Conservation (phyloP, 2,888 invertebrate genomes). For the Pecten maximus region DNA sequence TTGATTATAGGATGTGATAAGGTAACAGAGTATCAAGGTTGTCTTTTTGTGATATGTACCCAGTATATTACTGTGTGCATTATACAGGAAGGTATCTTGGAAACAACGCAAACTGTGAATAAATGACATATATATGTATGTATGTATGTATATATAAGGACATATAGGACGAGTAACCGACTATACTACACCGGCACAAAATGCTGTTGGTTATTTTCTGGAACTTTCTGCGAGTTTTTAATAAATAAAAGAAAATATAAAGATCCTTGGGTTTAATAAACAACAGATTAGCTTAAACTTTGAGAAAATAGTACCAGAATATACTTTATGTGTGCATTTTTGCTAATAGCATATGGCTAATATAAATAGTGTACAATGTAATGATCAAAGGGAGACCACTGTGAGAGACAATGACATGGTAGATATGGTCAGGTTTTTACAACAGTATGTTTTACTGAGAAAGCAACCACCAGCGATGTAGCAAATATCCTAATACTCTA, state of each 20-base stretch:
- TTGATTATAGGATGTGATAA: too few species aligned
- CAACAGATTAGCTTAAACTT: background rate
- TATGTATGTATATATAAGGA: background rate
- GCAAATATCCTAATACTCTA: conserved; percentile 13
- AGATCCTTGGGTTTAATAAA: background rate
- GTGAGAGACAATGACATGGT: background rate
- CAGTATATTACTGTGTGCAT: too few species aligned
- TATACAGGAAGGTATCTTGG: too few species aligned
- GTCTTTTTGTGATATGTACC: too few species aligned
- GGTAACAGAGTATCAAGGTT: too few species aligned
- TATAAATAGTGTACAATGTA: background rate
- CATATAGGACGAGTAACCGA: background rate
- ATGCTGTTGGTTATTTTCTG: background rate
- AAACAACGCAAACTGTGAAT: background rate
- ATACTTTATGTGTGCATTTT: background rate
- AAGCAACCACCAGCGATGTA: background rate
- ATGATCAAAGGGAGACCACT: background rate
- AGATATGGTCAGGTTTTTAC: background rate
- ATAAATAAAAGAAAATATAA: background rate
- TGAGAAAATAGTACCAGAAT: background rate
- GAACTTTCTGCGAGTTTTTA: background rate
- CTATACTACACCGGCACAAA: background rate
- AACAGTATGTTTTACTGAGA: background rate
- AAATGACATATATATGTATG: background rate
- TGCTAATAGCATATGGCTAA: background rate